phyloP scores from a whole-genome alignment of 1,140 invertebrate genomes.

The Heterodera carotae region DNA sequence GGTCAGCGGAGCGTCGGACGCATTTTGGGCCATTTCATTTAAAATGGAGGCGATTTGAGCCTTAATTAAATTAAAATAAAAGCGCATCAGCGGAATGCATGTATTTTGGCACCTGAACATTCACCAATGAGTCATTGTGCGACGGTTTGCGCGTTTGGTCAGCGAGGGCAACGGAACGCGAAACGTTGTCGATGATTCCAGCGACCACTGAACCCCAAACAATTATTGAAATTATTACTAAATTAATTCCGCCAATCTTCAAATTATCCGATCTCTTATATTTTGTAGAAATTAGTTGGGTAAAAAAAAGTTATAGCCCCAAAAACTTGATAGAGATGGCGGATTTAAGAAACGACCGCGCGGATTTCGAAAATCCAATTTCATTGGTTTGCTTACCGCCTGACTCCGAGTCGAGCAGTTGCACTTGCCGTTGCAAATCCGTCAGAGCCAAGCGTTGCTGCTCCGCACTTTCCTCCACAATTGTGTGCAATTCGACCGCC shows the following conservation, averaged over 20 bases:
- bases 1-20: slow-evolving; percentile 80
- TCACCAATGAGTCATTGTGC: slow-evolving; percentile 75
- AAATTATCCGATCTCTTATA: too few species aligned
- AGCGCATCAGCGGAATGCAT: not conserved
- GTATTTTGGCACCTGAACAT: slow-evolving; percentile 75
- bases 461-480: slow-evolving; percentile 55
- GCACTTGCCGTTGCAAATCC: slow-evolving; percentile 79
- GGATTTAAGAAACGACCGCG: too few species aligned
- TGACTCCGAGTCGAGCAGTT: slow-evolving; percentile 78
- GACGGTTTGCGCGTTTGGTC: slow-evolving; percentile 70
- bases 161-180: slow-evolving; percentile 79
- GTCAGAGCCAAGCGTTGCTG: slow-evolving; percentile 75
- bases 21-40: slow-evolving; percentile 87
- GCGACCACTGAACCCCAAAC: slow-evolving; percentile 54
- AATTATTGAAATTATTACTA: not conserved
- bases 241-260: too few species aligned
- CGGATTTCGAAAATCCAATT: too few species aligned
- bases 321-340: too few species aligned
- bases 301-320: too few species aligned
- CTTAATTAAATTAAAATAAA: not conserved
- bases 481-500: slow-evolving; percentile 62
- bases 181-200: slow-evolving; percentile 85
- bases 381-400: slow-evolving; percentile 13
- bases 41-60: slow-evolving; percentile 66
- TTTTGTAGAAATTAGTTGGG: too few species aligned